Percentiles rank a stretch among this genome's conserved stretches.
phyloP scores from a whole-genome alignment of 2,113 vertebrate species.

The Marmota flaviventris region DNA sequence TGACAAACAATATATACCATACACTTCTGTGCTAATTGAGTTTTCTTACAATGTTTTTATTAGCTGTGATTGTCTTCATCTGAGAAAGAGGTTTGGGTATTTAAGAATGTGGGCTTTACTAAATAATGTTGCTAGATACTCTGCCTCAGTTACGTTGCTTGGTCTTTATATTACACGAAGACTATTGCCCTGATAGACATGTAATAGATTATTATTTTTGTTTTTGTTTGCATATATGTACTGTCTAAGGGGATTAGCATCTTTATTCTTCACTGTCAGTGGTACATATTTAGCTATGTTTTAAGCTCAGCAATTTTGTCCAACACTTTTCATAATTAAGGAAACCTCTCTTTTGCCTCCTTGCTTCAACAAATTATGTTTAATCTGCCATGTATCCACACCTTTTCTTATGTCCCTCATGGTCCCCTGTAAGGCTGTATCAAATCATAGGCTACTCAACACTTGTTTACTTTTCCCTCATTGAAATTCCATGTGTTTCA shows the following conservation, averaged over 20 bases:
- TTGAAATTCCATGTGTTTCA: neutral
- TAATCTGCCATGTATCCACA: neutral
- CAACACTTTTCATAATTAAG: neutral
- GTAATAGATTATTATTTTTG: neutral
- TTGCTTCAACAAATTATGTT: neutral
- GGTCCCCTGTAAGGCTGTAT: neutral
- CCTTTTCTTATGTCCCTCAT: neutral
- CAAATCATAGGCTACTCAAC: constrained; percentile 19
- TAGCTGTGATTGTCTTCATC: neutral
- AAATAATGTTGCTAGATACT: neutral
- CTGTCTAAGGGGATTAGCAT: neutral
- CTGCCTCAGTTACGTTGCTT: neutral
- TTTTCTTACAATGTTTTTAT: neutral
- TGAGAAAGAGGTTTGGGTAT: neutral
- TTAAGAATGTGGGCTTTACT: neutral
- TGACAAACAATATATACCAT: neutral
- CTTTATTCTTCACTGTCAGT: neutral
- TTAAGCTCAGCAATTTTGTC: neutral
- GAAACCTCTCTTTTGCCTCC: neutral
- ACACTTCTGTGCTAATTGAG: neutral
- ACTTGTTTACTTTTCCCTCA: neutral
- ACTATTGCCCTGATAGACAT: neutral
- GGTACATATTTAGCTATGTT: neutral
- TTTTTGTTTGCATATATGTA: neutral
- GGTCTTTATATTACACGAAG: neutral